A percentile compares a stretch with the other conserved stretches of the same genome.
Evolutionary conservation across 2,888 invertebrate genomes (phyloP).

Genomic region (Tiliacea citrago): DNA sequence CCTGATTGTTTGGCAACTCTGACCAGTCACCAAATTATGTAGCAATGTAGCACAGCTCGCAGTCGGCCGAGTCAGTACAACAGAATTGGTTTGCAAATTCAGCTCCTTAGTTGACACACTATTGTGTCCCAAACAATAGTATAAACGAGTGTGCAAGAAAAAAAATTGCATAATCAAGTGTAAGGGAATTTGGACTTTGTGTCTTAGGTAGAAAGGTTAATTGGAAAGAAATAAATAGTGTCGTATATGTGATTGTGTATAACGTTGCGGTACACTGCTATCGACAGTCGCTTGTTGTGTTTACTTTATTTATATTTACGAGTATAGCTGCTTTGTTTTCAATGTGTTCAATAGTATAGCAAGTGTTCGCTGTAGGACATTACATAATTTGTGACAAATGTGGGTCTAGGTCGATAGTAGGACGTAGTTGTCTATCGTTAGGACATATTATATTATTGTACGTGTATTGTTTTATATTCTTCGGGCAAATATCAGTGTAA

Average conservation of each 20-base stretch:
- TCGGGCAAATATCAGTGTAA: not conserved
- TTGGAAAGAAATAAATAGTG: conserved; percentile 4
- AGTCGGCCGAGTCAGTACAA: conserved; percentile 50
- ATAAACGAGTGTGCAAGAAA: conserved; percentile 55
- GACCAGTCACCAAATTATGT: conserved; percentile 46
- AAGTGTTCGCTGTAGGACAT: conserved; percentile 6
- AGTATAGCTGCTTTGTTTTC: conserved; percentile 9
- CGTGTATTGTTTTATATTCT: conserved; percentile 2
- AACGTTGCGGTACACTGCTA: conserved; percentile 16
- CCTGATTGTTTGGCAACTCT: conserved; percentile 51
- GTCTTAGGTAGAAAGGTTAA: conserved; percentile 14
- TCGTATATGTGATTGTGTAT: conserved; percentile 22
- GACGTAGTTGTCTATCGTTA: not conserved
- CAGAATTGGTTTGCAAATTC: conserved; percentile 72
- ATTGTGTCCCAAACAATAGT: conserved; percentile 78
- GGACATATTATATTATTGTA: not conserved
- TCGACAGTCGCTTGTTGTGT: conserved; percentile 21
- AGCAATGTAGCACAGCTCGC: conserved; percentile 52
- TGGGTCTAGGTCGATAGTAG: conserved; percentile 21
- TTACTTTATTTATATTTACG: conserved; percentile 29
- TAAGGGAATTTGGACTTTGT: conserved; percentile 56
- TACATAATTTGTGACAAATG: conserved; percentile 25
- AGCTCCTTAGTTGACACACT: conserved; percentile 73
- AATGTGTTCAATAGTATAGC: conserved; percentile 6
- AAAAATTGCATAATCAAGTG: conserved; percentile 56